Conservation (phyloP, 2,113 vertebrate species). For the Lophotis ruficrista region DNA sequence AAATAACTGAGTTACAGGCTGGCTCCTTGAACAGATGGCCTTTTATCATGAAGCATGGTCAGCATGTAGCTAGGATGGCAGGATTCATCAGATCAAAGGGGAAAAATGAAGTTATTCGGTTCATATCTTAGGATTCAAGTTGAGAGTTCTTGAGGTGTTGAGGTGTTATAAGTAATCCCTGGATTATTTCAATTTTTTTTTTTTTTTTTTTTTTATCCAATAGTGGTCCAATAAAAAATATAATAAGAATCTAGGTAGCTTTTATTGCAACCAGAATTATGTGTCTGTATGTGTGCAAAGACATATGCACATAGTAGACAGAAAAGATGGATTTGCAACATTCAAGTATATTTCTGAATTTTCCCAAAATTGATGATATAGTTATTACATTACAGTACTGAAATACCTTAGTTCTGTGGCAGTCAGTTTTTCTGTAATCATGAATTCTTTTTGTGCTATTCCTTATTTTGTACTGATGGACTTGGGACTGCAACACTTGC, state of each 20-base stretch:
- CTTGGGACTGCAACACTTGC: neutral
- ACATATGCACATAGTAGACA: neutral
- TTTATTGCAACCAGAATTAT: neutral
- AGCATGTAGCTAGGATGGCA: neutral
- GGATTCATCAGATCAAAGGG: neutral
- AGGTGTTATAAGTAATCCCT: neutral
- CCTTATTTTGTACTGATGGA: neutral
- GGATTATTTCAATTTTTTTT: neutral
- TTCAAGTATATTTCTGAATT: neutral
- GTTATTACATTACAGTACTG: neutral
- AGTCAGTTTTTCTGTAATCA: neutral
- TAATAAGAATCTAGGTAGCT: neutral
- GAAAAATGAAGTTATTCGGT: neutral
- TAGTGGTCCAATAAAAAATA: neutral
- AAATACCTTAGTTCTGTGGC: neutral
- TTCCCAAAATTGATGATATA: neutral
- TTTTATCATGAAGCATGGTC: neutral
- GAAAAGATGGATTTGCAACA: neutral
- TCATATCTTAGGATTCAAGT: neutral
- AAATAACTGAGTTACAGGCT: neutral
- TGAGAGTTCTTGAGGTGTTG: rapidly evolving
- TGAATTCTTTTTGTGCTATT: neutral
- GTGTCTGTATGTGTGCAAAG: neutral
- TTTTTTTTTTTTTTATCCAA: neutral
- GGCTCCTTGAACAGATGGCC: neutral